phyloP scores from a whole-genome alignment of 2,888 invertebrate genomes.

The Anorthoa munda region DNA sequence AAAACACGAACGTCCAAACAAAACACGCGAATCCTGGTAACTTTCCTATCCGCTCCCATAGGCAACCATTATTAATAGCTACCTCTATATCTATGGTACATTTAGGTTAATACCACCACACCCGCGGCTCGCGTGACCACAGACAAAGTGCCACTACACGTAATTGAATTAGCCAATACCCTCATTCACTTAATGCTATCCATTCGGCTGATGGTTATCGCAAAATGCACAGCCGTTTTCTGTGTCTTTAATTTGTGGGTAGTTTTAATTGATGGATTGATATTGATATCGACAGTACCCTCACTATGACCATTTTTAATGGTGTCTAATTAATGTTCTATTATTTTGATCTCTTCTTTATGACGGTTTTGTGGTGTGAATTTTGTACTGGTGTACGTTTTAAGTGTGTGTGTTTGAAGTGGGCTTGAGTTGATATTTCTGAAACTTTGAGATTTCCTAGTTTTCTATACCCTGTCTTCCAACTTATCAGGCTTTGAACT shows the following conservation, averaged over 20 bases:
- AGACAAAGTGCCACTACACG: slow-evolving; percentile 63
- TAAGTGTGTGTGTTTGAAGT: too few relatives aligned
- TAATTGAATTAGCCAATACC: slow-evolving; percentile 87
- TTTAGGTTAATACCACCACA: slow-evolving; percentile 67
- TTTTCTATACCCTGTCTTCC: too few relatives aligned
- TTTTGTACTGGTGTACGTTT: neutral
- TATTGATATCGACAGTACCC: slow-evolving; percentile 1
- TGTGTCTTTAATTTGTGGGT: slow-evolving; percentile 58
- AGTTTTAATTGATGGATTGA: slow-evolving; percentile 43
- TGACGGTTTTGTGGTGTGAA: neutral
- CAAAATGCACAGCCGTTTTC: slow-evolving; percentile 63
- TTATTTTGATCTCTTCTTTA: neutral
- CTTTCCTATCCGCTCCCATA: slow-evolving; percentile 16
- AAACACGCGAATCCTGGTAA: slow-evolving; percentile 43
- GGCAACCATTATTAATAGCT: slow-evolving; percentile 7
- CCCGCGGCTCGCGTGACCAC: slow-evolving; percentile 78
- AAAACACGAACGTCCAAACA: slow-evolving; percentile 12
- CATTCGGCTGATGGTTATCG: slow-evolving; percentile 69
- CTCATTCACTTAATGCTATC: slow-evolving; percentile 82
- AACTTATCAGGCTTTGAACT: neutral
- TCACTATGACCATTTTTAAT: neutral
- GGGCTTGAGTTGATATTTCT: neutral
- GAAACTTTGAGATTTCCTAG: neutral
- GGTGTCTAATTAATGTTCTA: neutral
- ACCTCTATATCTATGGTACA: slow-evolving; percentile 38